Base-by-base conservation (phyloP, 2,888 invertebrate species). In the Clusia tigrina region DNA sequence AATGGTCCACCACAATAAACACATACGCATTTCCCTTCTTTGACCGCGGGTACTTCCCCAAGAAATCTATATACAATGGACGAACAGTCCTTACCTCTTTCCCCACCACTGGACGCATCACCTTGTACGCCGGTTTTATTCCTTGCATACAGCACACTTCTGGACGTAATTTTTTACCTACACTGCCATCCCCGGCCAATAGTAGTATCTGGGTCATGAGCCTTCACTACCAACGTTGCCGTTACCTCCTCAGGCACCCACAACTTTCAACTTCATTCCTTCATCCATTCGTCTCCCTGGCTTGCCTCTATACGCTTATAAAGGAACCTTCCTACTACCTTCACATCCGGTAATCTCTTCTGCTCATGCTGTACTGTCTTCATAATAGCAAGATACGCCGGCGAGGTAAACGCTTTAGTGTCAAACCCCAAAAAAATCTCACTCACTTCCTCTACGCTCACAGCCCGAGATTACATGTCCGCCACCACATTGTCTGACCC, bases 401-500 rank as follows among this genome's bases (percentile, higher is more conserved):
- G 17, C 9, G 20, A 24, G n/a, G 10, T 2, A 48, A 48, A 51
- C 26, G 22, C 67, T 68, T 68, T 67, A 66, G 2, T 63, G 15
- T 24, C 25, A n/a, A n/a, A n/a, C n/a, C 53, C 12, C 25, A 24
- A 5, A 20, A 5, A 52, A 52, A 52, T 22, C n/a, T 12, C 6
- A 6, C 9, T 9, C 22, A 52, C 5, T 10, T 10, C 20, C 9
- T n/a, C n/a, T n/a, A n/a, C n/a, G n/a, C n/a, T n/a, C 6, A 15
- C 58, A 26, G 20, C 1, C 52, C 69, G 20, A 9, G 71, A 71
- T 1, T 71, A 54, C 12, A 69, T 69, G 58, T 76, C 75, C 0
- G 74, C 68, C 1, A 76, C 71, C 1, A 68, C 51, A 65, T 74
- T 69, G 1, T 63, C 42, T 1, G 65, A 56, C 1, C 73, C 74